These are phyloP conservation scores for Bombus ignitus DNA, from an alignment of 1,140 invertebrate genomes.

Conservation along the genomic window DNA sequence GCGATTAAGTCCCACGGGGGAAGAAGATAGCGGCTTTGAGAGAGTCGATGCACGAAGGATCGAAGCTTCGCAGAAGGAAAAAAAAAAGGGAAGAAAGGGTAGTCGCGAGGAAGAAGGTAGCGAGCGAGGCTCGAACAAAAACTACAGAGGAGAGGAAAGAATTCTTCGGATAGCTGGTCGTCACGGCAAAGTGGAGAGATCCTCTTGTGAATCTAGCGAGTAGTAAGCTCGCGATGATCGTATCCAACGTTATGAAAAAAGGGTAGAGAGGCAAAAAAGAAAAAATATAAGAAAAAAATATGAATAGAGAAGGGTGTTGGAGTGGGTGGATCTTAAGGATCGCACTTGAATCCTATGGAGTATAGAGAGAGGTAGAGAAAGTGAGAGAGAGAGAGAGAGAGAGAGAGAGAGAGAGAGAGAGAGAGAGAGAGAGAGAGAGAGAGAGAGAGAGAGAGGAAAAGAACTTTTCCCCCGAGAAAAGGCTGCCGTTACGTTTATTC, in stretches of 20 bases:
- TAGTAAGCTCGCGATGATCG: background rate
- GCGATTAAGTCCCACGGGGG: slow-evolving; percentile 19
- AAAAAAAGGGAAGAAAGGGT: too few relatives aligned
- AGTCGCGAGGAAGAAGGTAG: too few relatives aligned
- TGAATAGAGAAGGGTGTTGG: background rate
- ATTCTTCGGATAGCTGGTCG: slow-evolving; percentile 5
- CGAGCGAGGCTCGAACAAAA: background rate
- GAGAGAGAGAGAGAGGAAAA: background rate
- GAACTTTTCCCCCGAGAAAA: slow-evolving; percentile 3
- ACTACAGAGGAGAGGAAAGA: background rate
- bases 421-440: background rate
- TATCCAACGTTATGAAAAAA: slow-evolving; percentile 23
- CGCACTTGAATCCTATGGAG: slow-evolving; percentile 30
- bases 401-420: background rate
- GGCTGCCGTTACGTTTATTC: slow-evolving; percentile 17
- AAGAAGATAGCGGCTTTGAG: background rate
- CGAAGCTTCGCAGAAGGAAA: background rate
- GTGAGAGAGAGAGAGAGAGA: too few relatives aligned
- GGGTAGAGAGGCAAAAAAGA: background rate
- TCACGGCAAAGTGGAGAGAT: slow-evolving; percentile 1
- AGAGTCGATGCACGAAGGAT: slow-evolving; percentile 9
- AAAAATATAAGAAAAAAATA: background rate
- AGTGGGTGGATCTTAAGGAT: slow-evolving; percentile 44
- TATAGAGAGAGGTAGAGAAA: slow-evolving; percentile 19
- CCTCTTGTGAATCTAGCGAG: slow-evolving; percentile 17